These are phyloP conservation scores for Eretmocerus hayati DNA, from an alignment of 2,888 invertebrate genomes.

Conservation along the genomic window DNA sequence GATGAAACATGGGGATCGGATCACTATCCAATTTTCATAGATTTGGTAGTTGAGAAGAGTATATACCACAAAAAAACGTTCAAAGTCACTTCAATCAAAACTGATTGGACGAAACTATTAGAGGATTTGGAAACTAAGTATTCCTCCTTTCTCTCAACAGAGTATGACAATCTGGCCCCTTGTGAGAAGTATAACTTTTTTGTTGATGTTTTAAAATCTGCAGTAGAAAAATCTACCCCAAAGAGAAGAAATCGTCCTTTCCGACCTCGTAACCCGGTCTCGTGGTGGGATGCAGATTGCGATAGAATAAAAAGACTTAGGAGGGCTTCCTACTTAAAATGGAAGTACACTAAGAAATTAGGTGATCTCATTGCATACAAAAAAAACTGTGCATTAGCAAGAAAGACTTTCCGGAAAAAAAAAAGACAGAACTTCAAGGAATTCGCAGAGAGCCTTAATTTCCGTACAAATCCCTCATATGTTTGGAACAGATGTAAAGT, in stretches of 20 bases:
- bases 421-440: too few relatives aligned
- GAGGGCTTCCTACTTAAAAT: too few relatives aligned
- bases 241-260: too few relatives aligned
- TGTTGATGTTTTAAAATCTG: neutral
- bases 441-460: neutral
- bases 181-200: neutral
- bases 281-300: neutral
- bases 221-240: neutral
- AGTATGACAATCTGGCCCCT: neutral
- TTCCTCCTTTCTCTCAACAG: neutral
- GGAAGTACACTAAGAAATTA: too few relatives aligned
- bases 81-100: neutral
- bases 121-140: neutral
- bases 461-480: neutral
- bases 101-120: neutral
- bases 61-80: constrained; percentile 3
- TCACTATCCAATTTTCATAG: neutral
- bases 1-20: constrained; percentile 1
- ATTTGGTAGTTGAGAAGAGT: neutral
- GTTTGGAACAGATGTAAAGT: neutral
- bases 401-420: too few relatives aligned
- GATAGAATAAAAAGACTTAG: too few relatives aligned
- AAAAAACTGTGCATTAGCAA: too few relatives aligned
- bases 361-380: neutral
- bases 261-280: too few relatives aligned